Conservation (phyloP, 1,140 invertebrate genomes). For the Platorchestia sp. region DNA sequence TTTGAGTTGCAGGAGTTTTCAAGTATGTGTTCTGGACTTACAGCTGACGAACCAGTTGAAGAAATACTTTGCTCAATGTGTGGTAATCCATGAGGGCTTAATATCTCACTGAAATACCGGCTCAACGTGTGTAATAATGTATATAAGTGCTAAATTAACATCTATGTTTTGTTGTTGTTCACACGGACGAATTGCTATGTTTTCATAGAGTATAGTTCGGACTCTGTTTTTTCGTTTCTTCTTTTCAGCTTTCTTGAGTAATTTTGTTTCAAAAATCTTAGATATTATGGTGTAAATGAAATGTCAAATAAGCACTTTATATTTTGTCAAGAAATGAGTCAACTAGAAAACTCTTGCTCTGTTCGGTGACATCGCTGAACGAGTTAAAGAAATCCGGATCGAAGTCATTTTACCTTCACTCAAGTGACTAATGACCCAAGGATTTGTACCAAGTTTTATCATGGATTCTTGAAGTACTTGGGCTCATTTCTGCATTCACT, state of each 20-base stretch:
- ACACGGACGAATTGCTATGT: background rate
- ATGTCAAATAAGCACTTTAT: background rate
- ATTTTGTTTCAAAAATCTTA: background rate
- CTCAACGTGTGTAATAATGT: too few relatives aligned
- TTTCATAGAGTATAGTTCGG: background rate
- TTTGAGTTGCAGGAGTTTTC: too few relatives aligned
- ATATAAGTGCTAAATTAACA: too few relatives aligned
- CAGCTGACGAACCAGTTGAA: too few relatives aligned
- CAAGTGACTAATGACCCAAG: background rate
- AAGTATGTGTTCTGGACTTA: too few relatives aligned
- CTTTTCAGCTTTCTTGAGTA: background rate
- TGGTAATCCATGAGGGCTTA: too few relatives aligned
- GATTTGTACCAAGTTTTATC: background rate
- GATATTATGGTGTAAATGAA: background rate
- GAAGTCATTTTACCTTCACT: background rate
- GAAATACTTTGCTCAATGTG: too few relatives aligned
- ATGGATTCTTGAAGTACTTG: background rate
- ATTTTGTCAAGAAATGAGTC: background rate
- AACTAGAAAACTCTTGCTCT: background rate
- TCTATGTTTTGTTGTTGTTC: background rate
- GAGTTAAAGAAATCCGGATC: background rate
- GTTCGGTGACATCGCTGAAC: background rate
- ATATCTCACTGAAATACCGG: too few relatives aligned
- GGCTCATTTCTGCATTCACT: background rate
- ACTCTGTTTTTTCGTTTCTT: background rate